Base-by-base conservation (phyloP, 2,797 vertebrate species). In the Syngnathus rostellatus region DNA sequence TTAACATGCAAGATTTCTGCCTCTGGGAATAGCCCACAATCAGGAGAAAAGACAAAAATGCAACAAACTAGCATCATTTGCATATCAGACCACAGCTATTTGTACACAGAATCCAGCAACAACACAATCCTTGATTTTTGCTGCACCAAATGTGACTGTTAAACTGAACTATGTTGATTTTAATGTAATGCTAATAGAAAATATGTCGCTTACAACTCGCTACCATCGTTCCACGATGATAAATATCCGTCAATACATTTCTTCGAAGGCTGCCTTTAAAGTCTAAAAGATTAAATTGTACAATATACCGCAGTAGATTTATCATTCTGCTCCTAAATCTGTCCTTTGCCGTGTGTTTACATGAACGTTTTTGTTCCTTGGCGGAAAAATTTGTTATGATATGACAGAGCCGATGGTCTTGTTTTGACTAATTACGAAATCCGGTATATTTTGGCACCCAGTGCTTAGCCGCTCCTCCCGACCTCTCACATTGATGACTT, bases 391-490 rank as follows among this genome's bases (percentile, higher is more conserved):
- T 38, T 37, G 55, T 38, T 31, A 38, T 31, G 55, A 31, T 37
- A 37, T 37, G 14, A 57, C 55, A 57, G 14, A 1, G 12, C 25
- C 37, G 55, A 37, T 43, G 60, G 12, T 45, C n/a, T 43, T 62
- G 39, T 62, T 62, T 23, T 43, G 60, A 25, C 12, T 62, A 62
- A 62, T 62, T 45, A 17, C 12, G 12, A 45, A 62, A 62, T 12
- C 7, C 12, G 12, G 41, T 61, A 39, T n/a, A 39, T 19, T 39
- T 59, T 17, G 57, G 53, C 25, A 23, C 23, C 23, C 31, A 31
- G 31, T 8, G 31, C 38, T 41, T 38, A 1, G 12, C 39, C 6
- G 5, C 59, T 62, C 14, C 6, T 45, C 5, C 40, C 21, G 40
- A 62, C 60, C 60, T 62, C 60, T 62, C 60, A 8, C 60, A 9